phyloP scores from a whole-genome alignment of 2,797 vertebrate genomes.

The Cyprinella venusta region DNA sequence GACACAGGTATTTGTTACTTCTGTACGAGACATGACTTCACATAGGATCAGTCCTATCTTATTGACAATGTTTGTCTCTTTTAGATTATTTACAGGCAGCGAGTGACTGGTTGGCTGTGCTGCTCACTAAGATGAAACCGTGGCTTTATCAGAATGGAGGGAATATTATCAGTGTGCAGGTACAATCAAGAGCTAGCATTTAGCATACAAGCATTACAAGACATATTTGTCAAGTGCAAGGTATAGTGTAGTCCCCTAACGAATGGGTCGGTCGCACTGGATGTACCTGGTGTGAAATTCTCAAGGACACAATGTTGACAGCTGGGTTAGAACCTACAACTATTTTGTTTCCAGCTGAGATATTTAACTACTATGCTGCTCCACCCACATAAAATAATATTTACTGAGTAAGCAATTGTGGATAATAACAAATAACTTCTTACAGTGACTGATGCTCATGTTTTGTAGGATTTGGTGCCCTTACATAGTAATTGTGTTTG shows the following conservation, averaged over 20 bases:
- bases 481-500: not conserved
- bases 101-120: constrained; percentile 86
- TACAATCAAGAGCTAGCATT: constrained; percentile 58
- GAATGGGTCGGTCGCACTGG: too few species aligned
- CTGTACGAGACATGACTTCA: constrained; percentile 15
- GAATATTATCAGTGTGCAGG: constrained; percentile 96
- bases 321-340: not conserved
- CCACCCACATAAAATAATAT: constrained; percentile 14
- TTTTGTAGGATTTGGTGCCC: not conserved
- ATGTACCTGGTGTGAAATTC: not conserved
- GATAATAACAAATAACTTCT: constrained; percentile 6
- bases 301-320: not conserved
- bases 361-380: constrained; percentile 11
- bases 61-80: constrained; percentile 25
- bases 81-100: constrained; percentile 89
- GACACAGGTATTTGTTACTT: constrained; percentile 78
- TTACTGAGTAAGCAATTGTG: not conserved
- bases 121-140: constrained; percentile 87
- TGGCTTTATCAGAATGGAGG: constrained; percentile 91
- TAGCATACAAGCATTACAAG: not conserved
- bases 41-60: not conserved
- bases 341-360: not conserved
- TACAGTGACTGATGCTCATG: not conserved
- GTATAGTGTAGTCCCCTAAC: not conserved
- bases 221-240: not conserved